Conservation (phyloP, 2,888 invertebrate species). For the Aleiodes testaceus region DNA sequence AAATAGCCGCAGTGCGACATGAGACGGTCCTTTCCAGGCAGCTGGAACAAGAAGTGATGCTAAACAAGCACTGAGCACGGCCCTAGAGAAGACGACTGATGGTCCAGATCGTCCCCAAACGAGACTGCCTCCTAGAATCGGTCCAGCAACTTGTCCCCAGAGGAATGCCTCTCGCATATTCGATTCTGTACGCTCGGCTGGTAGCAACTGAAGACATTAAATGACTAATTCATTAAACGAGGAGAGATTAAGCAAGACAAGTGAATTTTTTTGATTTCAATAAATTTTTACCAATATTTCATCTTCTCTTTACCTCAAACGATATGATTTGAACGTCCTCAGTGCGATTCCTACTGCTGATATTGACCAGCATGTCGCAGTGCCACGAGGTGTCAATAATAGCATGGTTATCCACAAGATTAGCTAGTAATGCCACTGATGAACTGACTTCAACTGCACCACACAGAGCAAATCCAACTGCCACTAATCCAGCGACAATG, state of each 20-base stretch:
- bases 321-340: conserved; percentile 68
- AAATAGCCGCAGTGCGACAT: conserved; percentile 75
- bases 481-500: conserved; percentile 74
- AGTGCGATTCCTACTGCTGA: conserved; percentile 68
- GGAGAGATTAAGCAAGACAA: too few relatives aligned
- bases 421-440: conserved; percentile 75
- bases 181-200: conserved; percentile 75
- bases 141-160: conserved; percentile 77
- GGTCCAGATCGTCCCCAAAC: conserved; percentile 76
- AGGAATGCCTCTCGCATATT: conserved; percentile 76
- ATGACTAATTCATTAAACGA: not conserved
- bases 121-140: conserved; percentile 75
- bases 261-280: not conserved
- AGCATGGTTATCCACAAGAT: conserved; percentile 71
- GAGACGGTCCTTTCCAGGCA: conserved; percentile 76
- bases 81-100: conserved; percentile 75
- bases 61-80: conserved; percentile 76
- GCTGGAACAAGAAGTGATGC: conserved; percentile 76
- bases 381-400: conserved; percentile 72
- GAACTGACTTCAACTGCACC: conserved; percentile 77
- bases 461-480: conserved; percentile 76
- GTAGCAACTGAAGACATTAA: conserved; percentile 69
- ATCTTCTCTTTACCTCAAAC: conserved; percentile 61
- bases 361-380: conserved; percentile 70
- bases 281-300: conserved; percentile 11